phyloP scores from a whole-genome alignment of 2,888 invertebrate species.

The Adelphocoris suturalis region DNA sequence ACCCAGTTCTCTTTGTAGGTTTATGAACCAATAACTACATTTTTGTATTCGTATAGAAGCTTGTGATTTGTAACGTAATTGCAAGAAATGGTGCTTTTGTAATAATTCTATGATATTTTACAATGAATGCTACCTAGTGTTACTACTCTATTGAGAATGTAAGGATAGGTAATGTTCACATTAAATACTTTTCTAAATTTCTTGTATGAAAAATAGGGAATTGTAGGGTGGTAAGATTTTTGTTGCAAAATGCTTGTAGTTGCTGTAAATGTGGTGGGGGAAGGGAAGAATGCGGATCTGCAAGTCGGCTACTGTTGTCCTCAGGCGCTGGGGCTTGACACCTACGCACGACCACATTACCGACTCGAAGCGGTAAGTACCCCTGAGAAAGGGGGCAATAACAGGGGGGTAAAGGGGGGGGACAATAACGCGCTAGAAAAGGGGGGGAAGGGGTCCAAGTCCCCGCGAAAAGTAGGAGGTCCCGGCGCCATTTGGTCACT shows the following conservation, averaged over 20 bases:
- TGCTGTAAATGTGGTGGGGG: neutral
- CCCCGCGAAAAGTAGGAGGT: conserved; percentile 54
- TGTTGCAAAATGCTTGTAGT: neutral
- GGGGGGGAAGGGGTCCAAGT: neutral
- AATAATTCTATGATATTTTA: no score
- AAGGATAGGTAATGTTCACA: no score
- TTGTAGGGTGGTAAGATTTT: neutral
- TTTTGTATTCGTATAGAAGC: no score
- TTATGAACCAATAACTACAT: no score
- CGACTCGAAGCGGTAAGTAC: neutral
- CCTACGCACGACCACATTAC: neutral
- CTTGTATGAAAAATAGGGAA: no score
- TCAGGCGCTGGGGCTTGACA: neutral
- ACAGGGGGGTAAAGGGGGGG: neutral
- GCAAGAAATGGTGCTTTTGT: no score
- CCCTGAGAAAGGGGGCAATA: neutral
- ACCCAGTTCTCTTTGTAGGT: no score
- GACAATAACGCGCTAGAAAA: neutral
- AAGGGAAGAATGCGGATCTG: neutral
- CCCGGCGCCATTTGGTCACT: conserved; percentile 58
- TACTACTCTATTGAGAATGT: no score
- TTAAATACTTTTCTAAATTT: no score
- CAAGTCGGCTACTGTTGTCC: neutral
- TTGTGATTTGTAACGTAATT: no score
- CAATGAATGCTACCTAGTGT: no score